Evolutionary conservation across 1,140 invertebrate genomes (phyloP).

Genomic region (Panagrolaimus sp.): DNA sequence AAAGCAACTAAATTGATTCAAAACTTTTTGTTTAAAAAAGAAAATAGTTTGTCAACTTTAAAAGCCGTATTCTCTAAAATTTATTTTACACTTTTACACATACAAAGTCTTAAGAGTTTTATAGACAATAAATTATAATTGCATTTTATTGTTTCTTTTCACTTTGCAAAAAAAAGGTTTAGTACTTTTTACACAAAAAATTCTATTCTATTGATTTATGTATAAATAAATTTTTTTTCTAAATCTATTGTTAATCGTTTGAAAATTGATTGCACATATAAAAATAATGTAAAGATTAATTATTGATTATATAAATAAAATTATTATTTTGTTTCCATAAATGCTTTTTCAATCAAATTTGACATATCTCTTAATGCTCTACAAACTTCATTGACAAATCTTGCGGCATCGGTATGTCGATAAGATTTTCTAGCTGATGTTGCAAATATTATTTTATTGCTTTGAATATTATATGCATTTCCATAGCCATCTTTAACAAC

Average conservation of each 20-base stretch:
- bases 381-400: constrained; percentile 3
- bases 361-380: constrained; percentile 6
- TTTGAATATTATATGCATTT: constrained; percentile 86
- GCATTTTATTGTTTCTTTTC: neutral
- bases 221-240: neutral
- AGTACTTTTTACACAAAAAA: neutral
- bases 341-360: constrained; percentile 7
- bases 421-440: constrained; percentile 60
- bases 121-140: too few species aligned
- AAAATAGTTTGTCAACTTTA: too few species aligned
- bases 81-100: too few species aligned
- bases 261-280: neutral
- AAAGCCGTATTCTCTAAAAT: too few species aligned
- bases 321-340: neutral
- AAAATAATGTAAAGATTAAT: neutral
- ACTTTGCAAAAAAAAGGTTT: neutral
- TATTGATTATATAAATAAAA: neutral
- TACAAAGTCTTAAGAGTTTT: too few species aligned
- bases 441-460: constrained; percentile 79
- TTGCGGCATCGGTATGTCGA: neutral
- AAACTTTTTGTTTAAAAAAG: too few species aligned
- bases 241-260: neutral
- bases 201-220: neutral
- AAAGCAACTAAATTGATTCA: too few species aligned
- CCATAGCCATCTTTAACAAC: constrained; percentile 96